These are phyloP conservation scores for fruit fly (Drosophila melanogaster) DNA, from an alignment of 1,140 invertebrate species.

Conservation along the genomic window DNA sequence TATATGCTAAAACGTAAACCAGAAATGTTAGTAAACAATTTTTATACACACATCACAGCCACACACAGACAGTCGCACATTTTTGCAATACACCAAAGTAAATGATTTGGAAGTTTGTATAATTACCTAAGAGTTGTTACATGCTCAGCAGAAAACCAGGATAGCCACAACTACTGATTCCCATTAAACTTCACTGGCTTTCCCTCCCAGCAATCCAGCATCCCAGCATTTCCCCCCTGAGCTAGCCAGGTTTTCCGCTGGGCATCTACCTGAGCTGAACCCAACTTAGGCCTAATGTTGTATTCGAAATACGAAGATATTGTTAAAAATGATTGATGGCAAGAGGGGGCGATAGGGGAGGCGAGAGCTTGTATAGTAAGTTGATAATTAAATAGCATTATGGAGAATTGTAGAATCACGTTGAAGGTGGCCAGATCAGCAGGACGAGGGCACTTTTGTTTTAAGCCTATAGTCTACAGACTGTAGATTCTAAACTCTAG, in stretches of 20 bases:
- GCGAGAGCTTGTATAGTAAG: slow-evolving; percentile 77
- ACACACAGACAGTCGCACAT: slow-evolving; percentile 57
- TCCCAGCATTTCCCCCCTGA: background rate
- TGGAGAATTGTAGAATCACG: slow-evolving; percentile 17
- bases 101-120: slow-evolving; percentile 63
- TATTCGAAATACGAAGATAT: slow-evolving; percentile 25
- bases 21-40: slow-evolving; percentile 56
- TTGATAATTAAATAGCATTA: slow-evolving; percentile 42
- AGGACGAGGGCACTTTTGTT: slow-evolving; percentile 7
- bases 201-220: too few species aligned
- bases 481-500: background rate
- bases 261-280: slow-evolving; percentile 16
- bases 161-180: background rate
- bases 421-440: slow-evolving; percentile 26
- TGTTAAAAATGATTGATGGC: slow-evolving; percentile 34
- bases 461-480: slow-evolving; percentile 2
- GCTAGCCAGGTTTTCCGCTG: slow-evolving; percentile 10
- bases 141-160: slow-evolving; percentile 20
- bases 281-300: slow-evolving; percentile 20
- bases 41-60: slow-evolving; percentile 55
- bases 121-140: slow-evolving; percentile 29
- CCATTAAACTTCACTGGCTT: background rate
- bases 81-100: slow-evolving; percentile 65
- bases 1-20: slow-evolving; percentile 40
- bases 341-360: slow-evolving; percentile 13